Evolutionary conservation across 2,113 vertebrate species (phyloP).

Genomic region (Rhinichthys klamathensis): DNA sequence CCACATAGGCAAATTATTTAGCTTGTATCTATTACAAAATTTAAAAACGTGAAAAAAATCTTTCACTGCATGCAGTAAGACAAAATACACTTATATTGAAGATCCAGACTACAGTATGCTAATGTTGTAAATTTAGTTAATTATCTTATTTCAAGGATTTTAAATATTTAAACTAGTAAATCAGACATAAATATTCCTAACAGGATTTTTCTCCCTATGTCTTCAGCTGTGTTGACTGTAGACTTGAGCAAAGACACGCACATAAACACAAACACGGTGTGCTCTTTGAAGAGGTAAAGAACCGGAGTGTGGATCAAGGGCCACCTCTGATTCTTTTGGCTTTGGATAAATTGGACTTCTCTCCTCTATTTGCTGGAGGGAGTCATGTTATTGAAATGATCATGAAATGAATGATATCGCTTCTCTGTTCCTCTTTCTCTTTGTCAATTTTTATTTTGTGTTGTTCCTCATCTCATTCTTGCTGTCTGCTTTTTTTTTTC

Average conservation of each 20-base stretch:
- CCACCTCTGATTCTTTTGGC: conserved; percentile 57
- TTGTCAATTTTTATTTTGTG: not conserved
- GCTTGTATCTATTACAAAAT: not conserved
- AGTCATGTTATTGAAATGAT: conserved; percentile 49
- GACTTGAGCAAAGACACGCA: not conserved
- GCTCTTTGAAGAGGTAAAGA: conserved; percentile 64
- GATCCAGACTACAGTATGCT: not conserved
- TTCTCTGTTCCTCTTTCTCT: conserved; percentile 31
- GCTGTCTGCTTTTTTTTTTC: not conserved
- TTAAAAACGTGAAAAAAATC: not conserved
- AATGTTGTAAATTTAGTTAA: not conserved
- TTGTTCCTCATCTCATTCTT: conserved; percentile 25
- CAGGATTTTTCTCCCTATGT: not conserved
- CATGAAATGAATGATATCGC: conserved; percentile 35
- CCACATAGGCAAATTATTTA: not conserved
- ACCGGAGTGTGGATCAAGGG: conserved; percentile 35
- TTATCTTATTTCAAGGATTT: not conserved
- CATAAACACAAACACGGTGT: conserved; percentile 29
- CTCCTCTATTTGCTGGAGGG: conserved; percentile 42
- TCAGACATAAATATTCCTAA: not conserved
- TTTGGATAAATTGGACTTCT: conserved; percentile 49
- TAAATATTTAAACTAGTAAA: not conserved
- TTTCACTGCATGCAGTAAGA: not conserved
- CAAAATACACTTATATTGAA: not conserved
- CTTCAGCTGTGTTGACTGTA: not conserved